These are phyloP conservation scores for Lepidotrigona ventralis DNA, from an alignment of 1,140 invertebrate genomes.

Conservation along the genomic window DNA sequence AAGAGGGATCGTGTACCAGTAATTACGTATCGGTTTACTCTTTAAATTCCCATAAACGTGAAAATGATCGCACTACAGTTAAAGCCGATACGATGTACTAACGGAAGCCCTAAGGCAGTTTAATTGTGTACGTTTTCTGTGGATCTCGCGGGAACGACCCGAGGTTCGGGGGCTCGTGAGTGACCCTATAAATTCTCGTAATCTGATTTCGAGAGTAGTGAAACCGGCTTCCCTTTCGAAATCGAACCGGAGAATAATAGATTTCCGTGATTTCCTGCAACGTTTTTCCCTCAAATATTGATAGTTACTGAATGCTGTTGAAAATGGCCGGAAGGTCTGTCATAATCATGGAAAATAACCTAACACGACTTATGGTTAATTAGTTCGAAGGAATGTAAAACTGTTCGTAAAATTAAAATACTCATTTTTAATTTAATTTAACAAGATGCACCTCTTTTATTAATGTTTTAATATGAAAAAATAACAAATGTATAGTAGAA, in stretches of 20 bases:
- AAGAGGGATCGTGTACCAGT: not conserved
- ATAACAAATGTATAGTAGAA: not conserved
- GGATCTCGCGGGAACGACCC: constrained; percentile 34
- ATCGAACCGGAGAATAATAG: constrained; percentile 60
- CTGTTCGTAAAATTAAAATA: not conserved
- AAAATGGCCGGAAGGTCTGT: not conserved
- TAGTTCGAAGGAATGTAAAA: not conserved
- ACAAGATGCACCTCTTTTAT: not conserved
- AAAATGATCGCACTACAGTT: constrained; percentile 15
- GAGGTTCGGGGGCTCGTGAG: constrained; percentile 44
- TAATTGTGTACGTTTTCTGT: constrained; percentile 55
- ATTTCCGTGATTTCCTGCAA: constrained; percentile 44
- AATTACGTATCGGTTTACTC: not conserved
- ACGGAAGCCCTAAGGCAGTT: constrained; percentile 37
- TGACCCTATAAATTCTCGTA: constrained; percentile 72
- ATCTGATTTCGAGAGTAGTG: constrained; percentile 69
- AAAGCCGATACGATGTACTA: constrained; percentile 7
- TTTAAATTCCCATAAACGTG: constrained; percentile 10
- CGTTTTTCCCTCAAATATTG: constrained; percentile 27
- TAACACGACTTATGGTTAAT: not conserved
- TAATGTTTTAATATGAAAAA: not conserved
- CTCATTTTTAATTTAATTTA: not conserved
- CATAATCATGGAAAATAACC: not conserved
- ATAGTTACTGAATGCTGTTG: not conserved
- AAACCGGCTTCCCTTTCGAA: constrained; percentile 53